Evolutionary conservation across 2,797 vertebrate genomes (phyloP).

Genomic region (Mycteria americana): DNA sequence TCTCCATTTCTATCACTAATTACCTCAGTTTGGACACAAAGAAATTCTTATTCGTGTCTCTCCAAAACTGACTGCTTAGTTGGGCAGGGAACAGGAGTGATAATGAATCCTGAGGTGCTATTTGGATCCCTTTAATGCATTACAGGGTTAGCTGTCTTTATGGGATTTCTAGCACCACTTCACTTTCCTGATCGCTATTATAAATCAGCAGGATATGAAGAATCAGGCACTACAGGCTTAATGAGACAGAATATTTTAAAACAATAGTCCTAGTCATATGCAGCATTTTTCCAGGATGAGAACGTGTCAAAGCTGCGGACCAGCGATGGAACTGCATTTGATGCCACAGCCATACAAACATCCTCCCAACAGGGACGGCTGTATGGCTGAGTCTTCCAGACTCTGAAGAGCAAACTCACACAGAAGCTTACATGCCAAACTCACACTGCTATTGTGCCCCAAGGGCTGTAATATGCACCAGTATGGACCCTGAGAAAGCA

Average conservation of each 20-base stretch:
- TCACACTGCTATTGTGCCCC: not conserved
- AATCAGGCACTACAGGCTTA: not conserved
- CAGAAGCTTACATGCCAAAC: not conserved
- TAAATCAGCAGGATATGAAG: not conserved
- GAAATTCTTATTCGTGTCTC: not conserved
- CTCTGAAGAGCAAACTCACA: not conserved
- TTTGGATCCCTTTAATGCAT: not conserved
- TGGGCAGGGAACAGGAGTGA: not conserved
- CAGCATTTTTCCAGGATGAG: not conserved
- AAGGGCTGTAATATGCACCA: not conserved
- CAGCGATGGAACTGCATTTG: not conserved
- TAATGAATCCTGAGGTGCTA: not conserved
- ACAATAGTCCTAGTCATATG: not conserved
- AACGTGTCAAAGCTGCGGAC: not conserved
- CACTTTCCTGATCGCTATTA: not conserved
- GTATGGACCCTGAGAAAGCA: not conserved
- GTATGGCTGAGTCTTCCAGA: not conserved
- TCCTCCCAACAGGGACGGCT: accelerated
- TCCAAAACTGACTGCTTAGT: not conserved
- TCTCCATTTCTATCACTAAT: not conserved
- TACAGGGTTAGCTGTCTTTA: not conserved
- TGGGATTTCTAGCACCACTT: not conserved
- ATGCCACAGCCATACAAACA: not conserved
- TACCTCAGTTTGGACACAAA: not conserved
- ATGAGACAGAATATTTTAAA: not conserved